Base-by-base conservation (phyloP, 2,888 invertebrate species). In the Campaea margaritaria region DNA sequence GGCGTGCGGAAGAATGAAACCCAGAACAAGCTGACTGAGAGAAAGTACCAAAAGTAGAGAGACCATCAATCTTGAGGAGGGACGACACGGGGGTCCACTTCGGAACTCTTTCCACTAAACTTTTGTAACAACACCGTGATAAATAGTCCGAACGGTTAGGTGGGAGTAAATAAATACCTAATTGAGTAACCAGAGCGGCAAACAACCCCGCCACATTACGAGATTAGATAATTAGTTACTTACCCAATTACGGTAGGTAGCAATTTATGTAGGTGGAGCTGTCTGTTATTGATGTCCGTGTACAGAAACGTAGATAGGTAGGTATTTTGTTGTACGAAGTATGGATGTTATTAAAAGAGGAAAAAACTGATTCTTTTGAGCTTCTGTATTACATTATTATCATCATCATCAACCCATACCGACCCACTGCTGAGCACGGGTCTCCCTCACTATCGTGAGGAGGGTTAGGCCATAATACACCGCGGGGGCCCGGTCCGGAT, bases 21-120 rank as follows among this genome's bases (percentile, higher is more conserved):
- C 70, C 69, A 78, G 59, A 75, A 75, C 79, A 78, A 76, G 76
- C 76, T 82, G 82, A 79, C 80, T 77, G 75, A 74, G 80, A 75
- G 75, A 41, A 44, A 47, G 50, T 47, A 54, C 16, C 54, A 12
- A 54, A 54, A 57, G 49, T 54, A 54, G 49, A 50, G 45, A 80
- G 78, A 78, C 80, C 84, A 89, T 89, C 87, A 87, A 90, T 89
- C 88, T 89, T 83, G 69, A 78, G 76, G 83, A 78, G 76, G 83
- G 83, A 81, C 78, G 86, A 86, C 86, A 82, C 85, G 76, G 83
- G 86, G 86, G 85, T 84, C 85, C 84, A 85, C 84, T 83, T 79
- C 72, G 72, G 79, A 85, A 87, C 87, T 86, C 87, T 87, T 86
- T 84, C 79, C 74, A 76, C 80, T 77, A 81, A 87, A 88, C 81